Conservation (phyloP, 2,888 invertebrate species). For the Acleris emargana region DNA sequence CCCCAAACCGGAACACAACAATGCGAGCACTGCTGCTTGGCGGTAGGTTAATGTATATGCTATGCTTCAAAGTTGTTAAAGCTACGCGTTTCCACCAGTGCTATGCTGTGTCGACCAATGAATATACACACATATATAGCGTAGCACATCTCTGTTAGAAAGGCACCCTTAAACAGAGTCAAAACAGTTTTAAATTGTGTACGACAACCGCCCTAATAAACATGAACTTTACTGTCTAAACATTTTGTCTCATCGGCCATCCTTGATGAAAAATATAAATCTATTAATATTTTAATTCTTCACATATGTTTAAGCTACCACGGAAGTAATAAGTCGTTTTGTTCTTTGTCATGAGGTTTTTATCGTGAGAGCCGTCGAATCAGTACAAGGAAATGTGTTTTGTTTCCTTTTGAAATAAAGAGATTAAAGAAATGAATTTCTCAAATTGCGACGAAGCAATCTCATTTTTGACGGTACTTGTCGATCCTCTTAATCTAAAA, state of each 20-base stretch:
- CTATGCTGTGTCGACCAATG: too few relatives aligned
- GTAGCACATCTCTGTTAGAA: too few relatives aligned
- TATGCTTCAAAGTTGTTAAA: too few relatives aligned
- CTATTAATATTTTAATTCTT: slow-evolving; percentile 9
- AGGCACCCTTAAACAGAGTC: too few relatives aligned
- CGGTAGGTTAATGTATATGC: too few relatives aligned
- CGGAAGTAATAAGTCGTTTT: slow-evolving; percentile 21
- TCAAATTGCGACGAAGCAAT: not conserved
- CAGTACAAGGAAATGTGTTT: not conserved
- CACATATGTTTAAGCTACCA: slow-evolving; percentile 11
- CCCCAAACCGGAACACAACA: too few relatives aligned
- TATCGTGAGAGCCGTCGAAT: slow-evolving; percentile 6
- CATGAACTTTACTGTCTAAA: not conserved
- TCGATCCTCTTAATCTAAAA: too few relatives aligned
- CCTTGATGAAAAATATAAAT: not conserved
- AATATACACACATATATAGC: too few relatives aligned
- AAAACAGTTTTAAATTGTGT: too few relatives aligned
- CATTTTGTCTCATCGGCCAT: too few relatives aligned
- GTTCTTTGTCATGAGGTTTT: slow-evolving; percentile 7
- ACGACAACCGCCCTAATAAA: not conserved
- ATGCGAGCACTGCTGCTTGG: too few relatives aligned
- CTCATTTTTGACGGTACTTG: not conserved
- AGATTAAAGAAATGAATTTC: not conserved
- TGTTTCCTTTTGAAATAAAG: not conserved
- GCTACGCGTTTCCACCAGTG: too few relatives aligned